Conservation (phyloP, 2,888 invertebrate genomes). For the Quadroppia sp. region DNA sequence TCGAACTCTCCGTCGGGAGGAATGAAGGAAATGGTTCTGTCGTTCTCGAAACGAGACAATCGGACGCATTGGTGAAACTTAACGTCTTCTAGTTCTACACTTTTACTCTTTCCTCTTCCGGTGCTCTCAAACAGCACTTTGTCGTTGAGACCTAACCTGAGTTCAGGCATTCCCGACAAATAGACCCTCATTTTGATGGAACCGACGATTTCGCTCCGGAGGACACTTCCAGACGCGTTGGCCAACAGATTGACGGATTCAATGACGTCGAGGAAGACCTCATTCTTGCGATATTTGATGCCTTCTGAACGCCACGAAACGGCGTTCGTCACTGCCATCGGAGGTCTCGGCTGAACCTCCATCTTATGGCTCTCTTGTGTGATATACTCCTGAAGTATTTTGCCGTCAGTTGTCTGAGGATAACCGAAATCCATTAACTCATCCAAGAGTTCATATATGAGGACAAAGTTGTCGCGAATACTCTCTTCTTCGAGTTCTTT, state of each 20-base stretch:
- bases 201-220: slow-evolving; percentile 96
- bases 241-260: slow-evolving; percentile 95
- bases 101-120: slow-evolving; percentile 57
- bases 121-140: slow-evolving; percentile 96
- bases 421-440: slow-evolving; percentile 97
- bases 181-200: slow-evolving; percentile 99
- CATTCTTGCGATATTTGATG: slow-evolving; percentile 97
- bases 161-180: slow-evolving; percentile 95
- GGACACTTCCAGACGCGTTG: slow-evolving; percentile 91
- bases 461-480: slow-evolving; percentile 96
- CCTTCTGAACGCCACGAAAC: slow-evolving; percentile 99
- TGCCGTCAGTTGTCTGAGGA: slow-evolving; percentile 97
- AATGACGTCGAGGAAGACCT: slow-evolving; percentile 97
- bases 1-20: slow-evolving; percentile 99
- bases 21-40: slow-evolving; percentile 95
- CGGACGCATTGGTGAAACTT: slow-evolving; percentile 99
- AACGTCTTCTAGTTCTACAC: slow-evolving; percentile 92
- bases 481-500: slow-evolving; percentile 98
- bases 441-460: slow-evolving; percentile 94
- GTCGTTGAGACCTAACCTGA: slow-evolving; percentile 92
- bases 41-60: slow-evolving; percentile 93
- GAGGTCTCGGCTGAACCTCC: slow-evolving; percentile 91
- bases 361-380: slow-evolving; percentile 83
- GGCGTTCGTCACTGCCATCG: slow-evolving; percentile 98
- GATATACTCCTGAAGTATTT: slow-evolving; percentile 79